These are phyloP conservation scores for Eolophus roseicapilla DNA, from an alignment of 2,113 vertebrate species.

Conservation along the genomic window DNA sequence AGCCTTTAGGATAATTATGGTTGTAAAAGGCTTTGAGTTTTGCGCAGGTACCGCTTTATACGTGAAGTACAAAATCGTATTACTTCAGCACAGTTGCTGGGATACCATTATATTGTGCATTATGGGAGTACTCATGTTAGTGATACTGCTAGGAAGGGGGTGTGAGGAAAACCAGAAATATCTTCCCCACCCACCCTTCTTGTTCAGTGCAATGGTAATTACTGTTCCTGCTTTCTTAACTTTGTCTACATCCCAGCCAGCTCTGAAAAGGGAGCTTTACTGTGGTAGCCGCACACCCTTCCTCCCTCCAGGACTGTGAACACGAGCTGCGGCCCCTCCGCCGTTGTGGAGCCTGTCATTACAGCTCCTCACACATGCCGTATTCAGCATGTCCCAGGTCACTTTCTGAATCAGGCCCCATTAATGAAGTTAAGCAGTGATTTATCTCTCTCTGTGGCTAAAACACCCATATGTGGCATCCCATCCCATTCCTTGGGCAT, in stretches of 20 bases:
- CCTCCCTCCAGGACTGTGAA: neutral
- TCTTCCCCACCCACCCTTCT: neutral
- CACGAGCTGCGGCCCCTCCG: rapidly evolving
- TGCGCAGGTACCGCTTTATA: neutral
- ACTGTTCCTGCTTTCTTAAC: neutral
- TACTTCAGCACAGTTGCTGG: neutral
- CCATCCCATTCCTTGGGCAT: neutral
- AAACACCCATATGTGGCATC: neutral
- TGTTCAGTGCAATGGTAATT: neutral
- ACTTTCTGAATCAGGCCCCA: neutral
- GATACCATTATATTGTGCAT: neutral
- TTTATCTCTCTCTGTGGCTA: neutral
- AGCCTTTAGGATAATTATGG: neutral
- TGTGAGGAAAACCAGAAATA: constrained; percentile 10
- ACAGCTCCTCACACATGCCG: neutral
- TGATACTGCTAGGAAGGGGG: neutral
- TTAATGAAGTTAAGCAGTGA: neutral
- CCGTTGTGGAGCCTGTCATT: neutral
- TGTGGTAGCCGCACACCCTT: rapidly evolving
- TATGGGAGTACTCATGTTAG: neutral
- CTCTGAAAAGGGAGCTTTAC: neutral
- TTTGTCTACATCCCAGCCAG: neutral
- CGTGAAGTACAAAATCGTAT: neutral
- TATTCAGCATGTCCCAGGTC: neutral
- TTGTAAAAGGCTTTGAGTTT: neutral